A percentile compares a stretch with the other conserved stretches of the same genome.
Conservation (phyloP, 2,888 invertebrate genomes). For the Hydriomena furcata region DNA sequence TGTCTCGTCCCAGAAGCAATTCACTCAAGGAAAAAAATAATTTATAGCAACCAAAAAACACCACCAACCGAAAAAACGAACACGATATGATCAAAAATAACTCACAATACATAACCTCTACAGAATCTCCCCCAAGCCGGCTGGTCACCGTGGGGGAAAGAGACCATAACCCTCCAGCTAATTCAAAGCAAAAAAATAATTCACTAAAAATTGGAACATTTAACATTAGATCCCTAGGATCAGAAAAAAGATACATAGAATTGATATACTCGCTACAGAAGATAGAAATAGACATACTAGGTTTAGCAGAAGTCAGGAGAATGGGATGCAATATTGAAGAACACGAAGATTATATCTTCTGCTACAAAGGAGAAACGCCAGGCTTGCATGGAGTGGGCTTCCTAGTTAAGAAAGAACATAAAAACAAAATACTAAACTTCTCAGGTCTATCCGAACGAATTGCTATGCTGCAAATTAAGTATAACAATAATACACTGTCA, state of each 20-base stretch:
- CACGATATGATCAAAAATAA: too few relatives aligned
- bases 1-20: too few relatives aligned
- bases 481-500: neutral
- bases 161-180: too few relatives aligned
- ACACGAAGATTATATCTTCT: constrained; percentile 2
- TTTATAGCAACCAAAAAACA: too few relatives aligned
- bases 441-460: constrained; percentile 10
- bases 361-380: constrained; percentile 5
- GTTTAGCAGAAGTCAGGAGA: neutral
- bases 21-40: too few relatives aligned
- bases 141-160: too few relatives aligned
- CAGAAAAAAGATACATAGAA: neutral
- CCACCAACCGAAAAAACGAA: too few relatives aligned
- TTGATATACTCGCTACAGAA: neutral
- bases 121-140: too few relatives aligned
- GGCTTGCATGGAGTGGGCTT: constrained; percentile 10
- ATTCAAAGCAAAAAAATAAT: too few relatives aligned
- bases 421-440: constrained; percentile 3
- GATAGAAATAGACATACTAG: neutral
- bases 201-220: neutral
- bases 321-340: neutral
- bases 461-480: constrained; percentile 1
- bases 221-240: neutral
- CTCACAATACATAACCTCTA: too few relatives aligned
- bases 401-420: constrained; percentile 6